Percentiles rank a stretch among this genome's conserved stretches.
Evolutionary conservation across 2,888 invertebrate species (phyloP).

Genomic region (Drosophila rubida): DNA sequence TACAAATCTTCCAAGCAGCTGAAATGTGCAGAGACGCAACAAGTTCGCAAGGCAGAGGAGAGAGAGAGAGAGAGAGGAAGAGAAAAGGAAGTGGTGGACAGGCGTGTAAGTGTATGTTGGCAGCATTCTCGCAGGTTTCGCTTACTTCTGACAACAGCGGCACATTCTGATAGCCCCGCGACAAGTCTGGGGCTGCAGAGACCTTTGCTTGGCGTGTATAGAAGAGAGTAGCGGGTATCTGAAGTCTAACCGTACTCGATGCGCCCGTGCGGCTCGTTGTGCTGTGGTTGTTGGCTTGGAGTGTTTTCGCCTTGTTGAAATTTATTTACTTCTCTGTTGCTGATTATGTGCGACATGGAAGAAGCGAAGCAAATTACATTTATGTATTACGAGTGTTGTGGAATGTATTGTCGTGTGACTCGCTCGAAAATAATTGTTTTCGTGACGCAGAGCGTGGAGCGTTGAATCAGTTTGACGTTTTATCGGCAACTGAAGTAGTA

Average conservation of each 20-base stretch:
- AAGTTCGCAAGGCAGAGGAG: neutral
- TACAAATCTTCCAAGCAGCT: constrained; percentile 90
- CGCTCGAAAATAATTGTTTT: constrained; percentile 48
- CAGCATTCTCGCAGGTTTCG: constrained; percentile 26
- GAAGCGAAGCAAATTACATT: constrained; percentile 55
- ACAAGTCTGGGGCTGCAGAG: constrained; percentile 8
- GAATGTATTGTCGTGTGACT: constrained; percentile 59
- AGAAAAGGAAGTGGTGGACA: constrained; percentile 20
- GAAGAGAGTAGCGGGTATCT: constrained; percentile 11
- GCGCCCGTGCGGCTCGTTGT: constrained; percentile 14
- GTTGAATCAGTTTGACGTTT: constrained; percentile 68
- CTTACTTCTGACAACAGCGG: constrained; percentile 84
- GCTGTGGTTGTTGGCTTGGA: neutral
- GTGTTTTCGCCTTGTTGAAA: constrained; percentile 20
- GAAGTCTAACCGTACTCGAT: constrained; percentile 8
- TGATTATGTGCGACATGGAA: constrained; percentile 39
- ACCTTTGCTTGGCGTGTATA: neutral
- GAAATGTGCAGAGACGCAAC: constrained; percentile 16
- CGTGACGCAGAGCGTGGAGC: constrained; percentile 48
- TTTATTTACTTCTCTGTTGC: constrained; percentile 18
- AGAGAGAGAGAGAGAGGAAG: neutral
- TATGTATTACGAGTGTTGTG: constrained; percentile 33
- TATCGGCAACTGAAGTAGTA: constrained; percentile 75
- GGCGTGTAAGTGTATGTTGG: constrained; percentile 41
- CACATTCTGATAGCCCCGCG: constrained; percentile 76